A percentile compares a stretch with the other conserved stretches of the same genome.
Conservation (phyloP, 2,888 invertebrate species). For the Crepidodera aurea region DNA sequence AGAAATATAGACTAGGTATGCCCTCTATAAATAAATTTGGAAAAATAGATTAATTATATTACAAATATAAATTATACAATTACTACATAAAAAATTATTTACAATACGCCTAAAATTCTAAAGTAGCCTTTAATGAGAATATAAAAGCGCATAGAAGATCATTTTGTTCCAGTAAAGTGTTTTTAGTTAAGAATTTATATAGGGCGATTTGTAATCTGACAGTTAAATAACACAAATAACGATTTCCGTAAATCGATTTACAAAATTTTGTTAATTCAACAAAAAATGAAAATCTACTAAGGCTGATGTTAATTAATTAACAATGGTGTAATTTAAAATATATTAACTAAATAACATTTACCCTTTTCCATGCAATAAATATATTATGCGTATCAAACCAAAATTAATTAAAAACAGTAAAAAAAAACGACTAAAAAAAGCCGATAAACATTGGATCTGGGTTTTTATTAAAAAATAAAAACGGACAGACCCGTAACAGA, state of each 20-base stretch:
- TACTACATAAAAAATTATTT: slow-evolving; percentile 23
- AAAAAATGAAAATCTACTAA: slow-evolving; percentile 19
- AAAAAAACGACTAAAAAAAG: slow-evolving; percentile 46
- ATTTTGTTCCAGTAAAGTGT: slow-evolving; percentile 22
- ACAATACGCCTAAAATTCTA: slow-evolving; percentile 19
- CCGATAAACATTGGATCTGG: slow-evolving; percentile 45
- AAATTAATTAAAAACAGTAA: slow-evolving; percentile 42
- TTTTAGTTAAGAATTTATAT: neutral
- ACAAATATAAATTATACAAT: slow-evolving; percentile 21
- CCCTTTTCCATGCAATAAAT: slow-evolving; percentile 49
- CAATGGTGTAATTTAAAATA: slow-evolving; percentile 8
- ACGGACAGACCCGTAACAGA: slow-evolving; percentile 44
- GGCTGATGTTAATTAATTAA: slow-evolving; percentile 1
- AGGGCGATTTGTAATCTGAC: too few species aligned
- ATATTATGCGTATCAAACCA: slow-evolving; percentile 43
- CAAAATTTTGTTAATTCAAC: slow-evolving; percentile 1
- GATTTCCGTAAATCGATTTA: neutral
- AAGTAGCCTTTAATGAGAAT: slow-evolving; percentile 20
- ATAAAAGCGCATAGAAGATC: slow-evolving; percentile 1
- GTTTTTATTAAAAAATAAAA: slow-evolving; percentile 40
- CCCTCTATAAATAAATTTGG: slow-evolving; percentile 26
- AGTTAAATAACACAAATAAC: too few species aligned
- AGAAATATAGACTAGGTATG: slow-evolving; percentile 24
- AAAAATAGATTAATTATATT: slow-evolving; percentile 22
- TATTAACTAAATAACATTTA: slow-evolving; percentile 48